Percentiles rank a stretch among this genome's conserved stretches.
These are phyloP conservation scores for Dicranocentrus wangi DNA, from an alignment of 2,888 invertebrate genomes.

Conservation along the genomic window DNA sequence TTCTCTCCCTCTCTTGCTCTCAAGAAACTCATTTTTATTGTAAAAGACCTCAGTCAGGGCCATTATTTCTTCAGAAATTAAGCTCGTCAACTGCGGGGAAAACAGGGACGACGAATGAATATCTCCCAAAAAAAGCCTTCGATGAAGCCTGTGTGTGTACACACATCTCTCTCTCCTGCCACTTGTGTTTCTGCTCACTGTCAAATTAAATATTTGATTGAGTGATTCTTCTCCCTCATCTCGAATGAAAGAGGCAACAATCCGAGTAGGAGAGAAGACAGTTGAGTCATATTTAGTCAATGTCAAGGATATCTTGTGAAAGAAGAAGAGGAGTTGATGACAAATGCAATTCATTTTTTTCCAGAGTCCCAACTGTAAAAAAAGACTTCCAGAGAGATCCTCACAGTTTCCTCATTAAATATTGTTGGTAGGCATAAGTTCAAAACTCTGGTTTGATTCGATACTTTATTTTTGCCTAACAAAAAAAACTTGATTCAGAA, in stretches of 20 bases:
- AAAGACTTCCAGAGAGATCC: background rate
- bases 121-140: background rate
- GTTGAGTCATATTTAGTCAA: slow-evolving; percentile 54
- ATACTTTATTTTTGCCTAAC: no score
- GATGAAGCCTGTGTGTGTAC: no score
- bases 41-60: no score
- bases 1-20: slow-evolving; percentile 11
- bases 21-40: slow-evolving; percentile 5
- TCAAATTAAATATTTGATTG: slow-evolving; percentile 64
- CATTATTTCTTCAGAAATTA: slow-evolving; percentile 26
- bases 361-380: no score
- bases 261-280: background rate
- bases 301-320: slow-evolving; percentile 46
- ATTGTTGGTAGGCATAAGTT: slow-evolving; percentile 11
- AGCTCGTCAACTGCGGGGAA: slow-evolving; percentile 36
- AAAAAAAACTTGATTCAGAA: no score
- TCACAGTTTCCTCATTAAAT: slow-evolving; percentile 32
- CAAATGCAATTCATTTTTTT: slow-evolving; percentile 54
- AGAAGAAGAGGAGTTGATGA: slow-evolving; percentile 31
- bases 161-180: background rate
- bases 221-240: slow-evolving; percentile 31
- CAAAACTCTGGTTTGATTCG: background rate
- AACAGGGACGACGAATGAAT: slow-evolving; percentile 34
- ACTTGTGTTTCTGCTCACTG: slow-evolving; percentile 53
- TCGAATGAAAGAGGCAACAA: background rate